Evolutionary conservation across 37 sponge, comb jelly and placozoan genomes (phyloP).

Genomic region (Ephydatia muelleri): DNA sequence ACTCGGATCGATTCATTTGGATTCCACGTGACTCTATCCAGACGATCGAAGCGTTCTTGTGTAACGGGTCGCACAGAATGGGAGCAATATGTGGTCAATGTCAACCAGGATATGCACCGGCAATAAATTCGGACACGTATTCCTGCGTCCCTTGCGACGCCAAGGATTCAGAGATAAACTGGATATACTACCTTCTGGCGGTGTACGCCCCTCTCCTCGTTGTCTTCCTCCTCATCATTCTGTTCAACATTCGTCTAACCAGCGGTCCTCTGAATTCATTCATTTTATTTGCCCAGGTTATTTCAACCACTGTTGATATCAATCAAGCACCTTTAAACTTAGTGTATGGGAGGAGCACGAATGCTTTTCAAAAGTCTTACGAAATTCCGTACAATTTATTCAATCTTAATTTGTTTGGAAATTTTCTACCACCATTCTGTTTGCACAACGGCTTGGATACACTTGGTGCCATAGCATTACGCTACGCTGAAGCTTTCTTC

Average conservation of each 20-base stretch:
- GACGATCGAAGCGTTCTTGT: not conserved
- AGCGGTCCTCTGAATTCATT: not conserved
- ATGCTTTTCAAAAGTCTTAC: not conserved
- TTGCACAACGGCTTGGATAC: not conserved
- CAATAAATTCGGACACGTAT: not conserved
- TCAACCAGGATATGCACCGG: constrained; percentile 14
- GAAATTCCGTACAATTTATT: constrained; percentile 11
- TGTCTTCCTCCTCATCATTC: not conserved
- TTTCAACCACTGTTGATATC: constrained; percentile 6
- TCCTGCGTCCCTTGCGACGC: constrained; percentile 24
- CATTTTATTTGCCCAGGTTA: not conserved
- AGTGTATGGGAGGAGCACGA: not conserved
- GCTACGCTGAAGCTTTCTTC: constrained; percentile 40
- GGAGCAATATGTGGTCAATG: constrained; percentile 54
- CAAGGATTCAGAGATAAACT: not conserved
- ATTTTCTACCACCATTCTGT: not conserved
- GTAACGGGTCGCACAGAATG: constrained; percentile 11
- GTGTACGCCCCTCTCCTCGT: not conserved
- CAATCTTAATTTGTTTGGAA: constrained; percentile 56
- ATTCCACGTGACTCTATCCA: not conserved
- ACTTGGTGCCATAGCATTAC: constrained; percentile 12
- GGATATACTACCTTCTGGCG: not conserved
- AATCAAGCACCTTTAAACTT: constrained; percentile 9
- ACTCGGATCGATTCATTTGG: not conserved
- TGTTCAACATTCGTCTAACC: not conserved